Conservation (phyloP, 1,140 invertebrate genomes). For the Eriocheir sinensis region DNA sequence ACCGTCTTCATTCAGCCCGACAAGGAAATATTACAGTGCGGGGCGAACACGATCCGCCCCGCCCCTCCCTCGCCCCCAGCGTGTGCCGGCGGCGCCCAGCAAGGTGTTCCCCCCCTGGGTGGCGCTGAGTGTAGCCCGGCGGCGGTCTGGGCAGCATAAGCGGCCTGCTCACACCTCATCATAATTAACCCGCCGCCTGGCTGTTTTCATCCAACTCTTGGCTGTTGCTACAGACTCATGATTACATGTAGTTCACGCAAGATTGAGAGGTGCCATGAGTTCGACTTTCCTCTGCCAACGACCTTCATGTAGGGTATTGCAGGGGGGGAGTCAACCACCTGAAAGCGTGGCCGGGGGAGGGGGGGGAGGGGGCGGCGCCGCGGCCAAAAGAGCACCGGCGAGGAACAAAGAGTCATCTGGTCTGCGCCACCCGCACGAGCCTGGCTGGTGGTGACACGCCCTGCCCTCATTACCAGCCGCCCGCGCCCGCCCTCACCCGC, state of each 20-base stretch:
- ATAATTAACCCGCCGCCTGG: constrained; percentile 42
- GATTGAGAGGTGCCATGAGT: not conserved
- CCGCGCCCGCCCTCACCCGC: constrained; percentile 39
- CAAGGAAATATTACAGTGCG: constrained; percentile 7
- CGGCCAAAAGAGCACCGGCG: not conserved
- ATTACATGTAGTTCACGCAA: not conserved
- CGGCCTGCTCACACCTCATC: constrained; percentile 32
- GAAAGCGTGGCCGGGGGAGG: not conserved
- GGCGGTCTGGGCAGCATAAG: constrained; percentile 24
- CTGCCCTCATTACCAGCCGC: constrained; percentile 48
- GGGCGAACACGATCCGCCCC: not conserved
- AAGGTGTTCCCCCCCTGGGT: constrained; percentile 45
- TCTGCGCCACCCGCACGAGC: constrained; percentile 34
- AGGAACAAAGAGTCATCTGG: constrained; percentile 35
- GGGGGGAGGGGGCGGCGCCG: not conserved
- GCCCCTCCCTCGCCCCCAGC: not conserved
- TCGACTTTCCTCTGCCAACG: not conserved
- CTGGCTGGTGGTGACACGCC: constrained; percentile 43
- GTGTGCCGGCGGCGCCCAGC: not conserved
- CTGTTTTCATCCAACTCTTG: not conserved
- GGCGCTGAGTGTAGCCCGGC: not conserved
- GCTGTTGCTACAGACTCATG: not conserved
- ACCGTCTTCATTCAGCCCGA: not conserved
- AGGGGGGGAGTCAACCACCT: not conserved
- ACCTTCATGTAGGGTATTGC: not conserved